These are phyloP conservation scores for Lithophane socia DNA, from an alignment of 2,888 invertebrate species.

Conservation along the genomic window DNA sequence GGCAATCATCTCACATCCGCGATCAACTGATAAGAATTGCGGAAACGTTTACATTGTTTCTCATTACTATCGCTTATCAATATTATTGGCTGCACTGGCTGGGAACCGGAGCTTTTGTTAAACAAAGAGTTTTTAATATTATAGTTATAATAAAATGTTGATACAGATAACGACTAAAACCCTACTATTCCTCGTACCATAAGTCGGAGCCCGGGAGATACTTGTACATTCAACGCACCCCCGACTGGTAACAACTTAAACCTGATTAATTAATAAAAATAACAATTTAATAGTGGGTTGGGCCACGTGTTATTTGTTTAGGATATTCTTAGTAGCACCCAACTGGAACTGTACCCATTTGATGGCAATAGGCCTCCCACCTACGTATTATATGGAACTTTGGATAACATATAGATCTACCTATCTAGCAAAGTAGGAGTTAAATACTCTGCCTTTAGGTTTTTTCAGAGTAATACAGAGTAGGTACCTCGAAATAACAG, in stretches of 20 bases:
- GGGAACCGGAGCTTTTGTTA: constrained; percentile 34
- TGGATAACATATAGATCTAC: neutral
- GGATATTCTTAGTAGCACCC: neutral
- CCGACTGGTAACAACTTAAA: neutral
- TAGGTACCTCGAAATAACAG: neutral
- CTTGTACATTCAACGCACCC: no score
- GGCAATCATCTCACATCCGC: constrained; percentile 56
- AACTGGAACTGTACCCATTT: neutral
- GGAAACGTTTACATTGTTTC: constrained; percentile 56
- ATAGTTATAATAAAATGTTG: neutral
- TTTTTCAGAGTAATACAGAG: neutral
- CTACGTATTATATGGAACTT: neutral
- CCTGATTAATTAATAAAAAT: neutral
- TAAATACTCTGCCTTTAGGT: neutral
- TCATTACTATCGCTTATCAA: constrained; percentile 46
- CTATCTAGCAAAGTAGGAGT: neutral
- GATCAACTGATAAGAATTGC: constrained; percentile 51
- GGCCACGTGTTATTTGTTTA: neutral
- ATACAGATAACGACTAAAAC: neutral
- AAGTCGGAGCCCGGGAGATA: no score
- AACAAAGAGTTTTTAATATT: constrained; percentile 19
- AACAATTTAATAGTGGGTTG: neutral
- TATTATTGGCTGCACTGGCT: constrained; percentile 31
- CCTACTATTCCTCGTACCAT: no score
- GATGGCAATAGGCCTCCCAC: neutral